phyloP scores from a whole-genome alignment of 2,888 invertebrate genomes.

The Hydrotaea cyrtoneurina region DNA sequence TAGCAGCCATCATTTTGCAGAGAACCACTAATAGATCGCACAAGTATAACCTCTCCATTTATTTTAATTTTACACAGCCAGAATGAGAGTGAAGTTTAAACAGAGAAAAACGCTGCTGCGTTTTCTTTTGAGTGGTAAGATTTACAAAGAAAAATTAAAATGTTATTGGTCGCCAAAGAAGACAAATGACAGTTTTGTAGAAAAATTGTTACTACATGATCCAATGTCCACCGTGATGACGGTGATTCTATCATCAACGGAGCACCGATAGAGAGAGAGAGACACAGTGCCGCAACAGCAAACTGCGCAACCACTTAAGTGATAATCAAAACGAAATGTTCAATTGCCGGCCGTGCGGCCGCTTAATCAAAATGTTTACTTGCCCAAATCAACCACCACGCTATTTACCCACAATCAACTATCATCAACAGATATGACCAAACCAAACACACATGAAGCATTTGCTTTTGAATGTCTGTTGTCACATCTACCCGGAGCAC shows the following conservation, averaged over 20 bases:
- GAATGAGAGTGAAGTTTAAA: no score
- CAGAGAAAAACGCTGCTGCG: no score
- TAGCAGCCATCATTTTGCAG: no score
- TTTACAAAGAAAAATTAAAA: no score
- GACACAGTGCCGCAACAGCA: background rate
- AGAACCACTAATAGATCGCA: no score
- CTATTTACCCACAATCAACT: background rate
- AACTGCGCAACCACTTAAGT: slow-evolving; percentile 24
- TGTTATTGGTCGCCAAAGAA: no score
- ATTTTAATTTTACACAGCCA: no score
- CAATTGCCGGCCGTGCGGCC: background rate
- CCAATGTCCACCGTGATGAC: background rate
- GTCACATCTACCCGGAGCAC: background rate
- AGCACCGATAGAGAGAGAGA: no score
- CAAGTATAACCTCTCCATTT: no score
- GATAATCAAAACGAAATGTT: slow-evolving; percentile 49
- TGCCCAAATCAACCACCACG: background rate
- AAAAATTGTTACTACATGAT: no score
- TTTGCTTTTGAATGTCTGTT: background rate
- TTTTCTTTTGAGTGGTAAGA: no score
- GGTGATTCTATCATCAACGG: background rate
- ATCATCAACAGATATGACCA: background rate
- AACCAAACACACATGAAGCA: background rate
- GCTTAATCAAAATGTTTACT: slow-evolving; percentile 52
- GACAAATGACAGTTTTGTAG: no score